Evolutionary conservation across 2,888 invertebrate species (phyloP).

Genomic region (Epirrita christyi): DNA sequence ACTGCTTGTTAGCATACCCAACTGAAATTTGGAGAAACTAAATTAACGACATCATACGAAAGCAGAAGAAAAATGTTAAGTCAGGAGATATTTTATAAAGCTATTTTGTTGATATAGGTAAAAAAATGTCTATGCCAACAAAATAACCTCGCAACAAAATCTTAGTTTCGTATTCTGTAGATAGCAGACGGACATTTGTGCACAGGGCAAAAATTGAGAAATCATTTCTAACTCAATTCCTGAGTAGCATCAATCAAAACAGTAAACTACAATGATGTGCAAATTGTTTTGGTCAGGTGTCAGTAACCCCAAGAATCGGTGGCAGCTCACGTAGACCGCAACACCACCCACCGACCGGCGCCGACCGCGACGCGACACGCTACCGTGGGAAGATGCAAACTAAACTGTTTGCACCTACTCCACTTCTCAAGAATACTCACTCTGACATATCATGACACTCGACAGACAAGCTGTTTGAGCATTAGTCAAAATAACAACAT

Average conservation of each 20-base stretch:
- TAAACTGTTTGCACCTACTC: constrained; percentile 42
- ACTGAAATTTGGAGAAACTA: constrained; percentile 1
- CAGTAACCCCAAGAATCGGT: constrained; percentile 38
- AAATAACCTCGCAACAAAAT: too few species aligned
- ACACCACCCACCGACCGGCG: constrained; percentile 38
- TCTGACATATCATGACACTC: constrained; percentile 38
- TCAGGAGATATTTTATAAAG: background rate
- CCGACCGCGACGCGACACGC: constrained; percentile 35
- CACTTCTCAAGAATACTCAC: constrained; percentile 35
- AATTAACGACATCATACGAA: background rate
- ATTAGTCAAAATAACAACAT: constrained; percentile 33
- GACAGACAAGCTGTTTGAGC: constrained; percentile 30
- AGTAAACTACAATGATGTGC: constrained; percentile 17
- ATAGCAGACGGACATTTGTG: too few species aligned
- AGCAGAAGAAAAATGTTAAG: background rate
- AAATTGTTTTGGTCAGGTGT: constrained; percentile 37
- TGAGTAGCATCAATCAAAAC: background rate
- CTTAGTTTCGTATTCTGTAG: too few species aligned
- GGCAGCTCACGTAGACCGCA: constrained; percentile 31
- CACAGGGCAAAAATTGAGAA: background rate
- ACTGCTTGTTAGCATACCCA: constrained; percentile 1
- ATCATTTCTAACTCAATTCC: background rate
- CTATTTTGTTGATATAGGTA: too few species aligned
- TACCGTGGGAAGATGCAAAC: constrained; percentile 53
- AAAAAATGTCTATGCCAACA: too few species aligned